A percentile compares a stretch with the other conserved stretches of the same genome.
Evolutionary conservation across 2,797 vertebrate species (phyloP).

Genomic region (Enteromius thamalakanensis): DNA sequence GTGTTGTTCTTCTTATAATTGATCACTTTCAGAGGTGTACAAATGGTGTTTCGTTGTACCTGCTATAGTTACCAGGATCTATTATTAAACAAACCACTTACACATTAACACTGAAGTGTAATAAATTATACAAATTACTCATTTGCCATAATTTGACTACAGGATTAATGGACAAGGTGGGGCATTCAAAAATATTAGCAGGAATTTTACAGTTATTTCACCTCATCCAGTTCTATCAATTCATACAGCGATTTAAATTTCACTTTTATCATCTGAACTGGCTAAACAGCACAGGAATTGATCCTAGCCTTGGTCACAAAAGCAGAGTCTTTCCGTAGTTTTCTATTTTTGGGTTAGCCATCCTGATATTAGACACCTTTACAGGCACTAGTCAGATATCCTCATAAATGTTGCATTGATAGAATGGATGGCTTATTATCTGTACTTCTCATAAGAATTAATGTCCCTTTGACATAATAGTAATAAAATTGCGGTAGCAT

Average conservation of each 20-base stretch:
- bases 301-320: conserved; percentile 19
- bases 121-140: conserved; percentile 18
- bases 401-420: conserved; percentile 42
- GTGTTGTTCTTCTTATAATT: not conserved
- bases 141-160: conserved; percentile 16
- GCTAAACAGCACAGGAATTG: not conserved
- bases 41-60: not conserved
- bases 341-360: conserved; percentile 38
- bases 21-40: not conserved
- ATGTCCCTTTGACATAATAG: conserved; percentile 8
- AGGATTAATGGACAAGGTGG: conserved; percentile 2
- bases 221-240: not conserved
- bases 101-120: not conserved
- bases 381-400: conserved; percentile 35
- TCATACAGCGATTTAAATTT: not conserved
- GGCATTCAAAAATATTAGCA: not conserved
- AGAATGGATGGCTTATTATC: conserved; percentile 24
- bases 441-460: conserved; percentile 8
- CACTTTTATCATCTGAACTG: not conserved
- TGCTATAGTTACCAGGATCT: not conserved
- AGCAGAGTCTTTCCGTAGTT: not conserved
- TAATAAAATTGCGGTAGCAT: conserved; percentile 2
- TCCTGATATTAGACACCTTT: conserved; percentile 40
- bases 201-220: not conserved
- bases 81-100: conserved; percentile 1